These are phyloP conservation scores for Meriones unguiculatus DNA, from an alignment of 2,113 vertebrate species.

Conservation along the genomic window DNA sequence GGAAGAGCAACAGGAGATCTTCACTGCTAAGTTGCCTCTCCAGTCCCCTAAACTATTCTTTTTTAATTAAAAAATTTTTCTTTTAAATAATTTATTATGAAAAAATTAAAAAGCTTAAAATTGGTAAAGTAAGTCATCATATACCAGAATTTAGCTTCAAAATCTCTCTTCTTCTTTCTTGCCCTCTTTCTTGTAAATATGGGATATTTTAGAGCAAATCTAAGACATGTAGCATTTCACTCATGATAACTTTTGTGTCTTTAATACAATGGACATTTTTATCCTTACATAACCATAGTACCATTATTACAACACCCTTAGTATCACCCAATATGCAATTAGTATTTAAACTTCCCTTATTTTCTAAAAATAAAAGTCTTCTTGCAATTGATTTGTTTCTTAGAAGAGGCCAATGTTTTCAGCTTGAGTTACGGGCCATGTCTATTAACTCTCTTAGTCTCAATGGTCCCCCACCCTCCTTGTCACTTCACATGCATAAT, in stretches of 20 bases:
- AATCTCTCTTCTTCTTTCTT: not conserved
- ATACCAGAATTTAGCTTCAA: not conserved
- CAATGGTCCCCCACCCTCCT: not conserved
- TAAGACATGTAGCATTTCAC: not conserved
- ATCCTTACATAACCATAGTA: not conserved
- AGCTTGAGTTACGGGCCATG: not conserved
- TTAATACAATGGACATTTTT: not conserved
- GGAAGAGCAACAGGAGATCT: not conserved
- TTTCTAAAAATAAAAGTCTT: not conserved
- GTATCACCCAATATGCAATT: not conserved
- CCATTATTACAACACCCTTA: not conserved
- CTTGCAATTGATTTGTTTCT: not conserved
- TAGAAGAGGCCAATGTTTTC: not conserved
- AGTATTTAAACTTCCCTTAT: not conserved
- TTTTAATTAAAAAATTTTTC: not conserved
- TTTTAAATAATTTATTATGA: not conserved
- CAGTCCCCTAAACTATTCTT: not conserved
- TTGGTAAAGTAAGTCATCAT: not conserved
- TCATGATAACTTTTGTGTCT: not conserved
- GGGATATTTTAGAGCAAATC: not conserved
- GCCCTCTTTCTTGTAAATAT: not conserved
- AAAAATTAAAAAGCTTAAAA: conserved; percentile 17
- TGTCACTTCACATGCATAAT: not conserved
- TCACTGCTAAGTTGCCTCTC: not conserved
- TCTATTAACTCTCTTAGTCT: not conserved